Evolutionary conservation across 2,113 vertebrate genomes (phyloP).

Genomic region (Axis porcinus): DNA sequence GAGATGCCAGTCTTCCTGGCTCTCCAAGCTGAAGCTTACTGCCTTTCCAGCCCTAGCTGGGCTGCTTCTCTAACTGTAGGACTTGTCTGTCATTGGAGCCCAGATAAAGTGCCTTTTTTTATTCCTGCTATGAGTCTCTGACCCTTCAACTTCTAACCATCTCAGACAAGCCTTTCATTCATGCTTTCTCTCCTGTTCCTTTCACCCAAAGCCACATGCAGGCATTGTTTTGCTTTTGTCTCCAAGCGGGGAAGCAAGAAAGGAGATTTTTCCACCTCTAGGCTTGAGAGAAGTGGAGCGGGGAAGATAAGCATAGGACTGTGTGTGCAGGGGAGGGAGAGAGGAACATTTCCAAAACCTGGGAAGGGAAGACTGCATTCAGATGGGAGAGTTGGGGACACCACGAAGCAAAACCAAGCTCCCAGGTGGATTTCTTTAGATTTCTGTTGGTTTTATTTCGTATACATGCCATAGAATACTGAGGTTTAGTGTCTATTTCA

Average conservation of each 20-base stretch:
- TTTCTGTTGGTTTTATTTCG: neutral
- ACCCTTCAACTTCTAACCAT: neutral
- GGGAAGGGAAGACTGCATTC: neutral
- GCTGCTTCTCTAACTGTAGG: neutral
- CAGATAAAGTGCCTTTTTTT: neutral
- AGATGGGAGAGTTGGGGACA: neutral
- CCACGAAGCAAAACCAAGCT: neutral
- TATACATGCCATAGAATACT: neutral
- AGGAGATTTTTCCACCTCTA: conserved; percentile 21
- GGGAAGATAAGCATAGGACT: neutral
- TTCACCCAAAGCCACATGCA: neutral
- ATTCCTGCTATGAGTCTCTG: neutral
- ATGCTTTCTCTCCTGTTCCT: neutral
- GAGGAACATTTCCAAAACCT: conserved; percentile 3
- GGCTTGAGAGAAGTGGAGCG: neutral
- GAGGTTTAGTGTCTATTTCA: neutral
- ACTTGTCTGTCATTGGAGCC: neutral
- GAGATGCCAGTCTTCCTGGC: neutral
- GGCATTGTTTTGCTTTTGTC: neutral
- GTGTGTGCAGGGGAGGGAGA: neutral
- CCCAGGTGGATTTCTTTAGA: neutral
- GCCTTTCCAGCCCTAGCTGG: neutral
- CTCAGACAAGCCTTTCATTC: conserved; percentile 41
- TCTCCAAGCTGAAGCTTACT: neutral
- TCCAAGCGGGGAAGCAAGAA: neutral